Conservation (phyloP, 2,797 vertebrate species). For the Hipposideros larvatus region DNA sequence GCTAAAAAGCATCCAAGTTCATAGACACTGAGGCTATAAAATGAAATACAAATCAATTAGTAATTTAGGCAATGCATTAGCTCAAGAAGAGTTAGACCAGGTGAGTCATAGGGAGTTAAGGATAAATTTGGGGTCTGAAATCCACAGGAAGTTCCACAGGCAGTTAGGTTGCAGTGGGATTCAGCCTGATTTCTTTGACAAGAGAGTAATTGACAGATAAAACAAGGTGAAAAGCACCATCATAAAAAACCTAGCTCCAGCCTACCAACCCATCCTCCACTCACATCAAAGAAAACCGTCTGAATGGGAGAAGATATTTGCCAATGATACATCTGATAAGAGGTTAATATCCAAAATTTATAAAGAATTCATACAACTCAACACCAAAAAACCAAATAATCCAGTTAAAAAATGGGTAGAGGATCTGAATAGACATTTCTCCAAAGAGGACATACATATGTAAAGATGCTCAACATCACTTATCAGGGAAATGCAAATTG, state of each 20-base stretch:
- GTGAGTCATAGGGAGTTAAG: neutral
- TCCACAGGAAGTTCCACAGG: neutral
- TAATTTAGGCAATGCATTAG: neutral
- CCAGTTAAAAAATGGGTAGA: too few species aligned
- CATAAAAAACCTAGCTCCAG: rapidly evolving
- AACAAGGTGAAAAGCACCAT: rapidly evolving
- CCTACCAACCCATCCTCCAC: rapidly evolving
- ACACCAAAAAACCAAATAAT: too few species aligned
- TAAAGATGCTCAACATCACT: too few species aligned
- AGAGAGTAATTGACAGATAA: neutral
- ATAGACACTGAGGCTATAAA: neutral
- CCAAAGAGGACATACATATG: too few species aligned
- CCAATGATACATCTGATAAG: too few species aligned
- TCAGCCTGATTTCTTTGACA: neutral
- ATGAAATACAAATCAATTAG: neutral
- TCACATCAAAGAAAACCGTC: too few species aligned
- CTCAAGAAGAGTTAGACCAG: neutral
- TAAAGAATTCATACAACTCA: too few species aligned
- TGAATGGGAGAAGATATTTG: too few species aligned
- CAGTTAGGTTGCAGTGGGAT: neutral
- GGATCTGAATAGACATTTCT: too few species aligned
- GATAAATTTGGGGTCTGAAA: neutral
- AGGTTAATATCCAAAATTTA: too few species aligned
- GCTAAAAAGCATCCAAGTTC: neutral
- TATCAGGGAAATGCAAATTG: too few species aligned